Conservation (phyloP, 2,797 vertebrate species). For the Chaetophractus vellerosus region DNA sequence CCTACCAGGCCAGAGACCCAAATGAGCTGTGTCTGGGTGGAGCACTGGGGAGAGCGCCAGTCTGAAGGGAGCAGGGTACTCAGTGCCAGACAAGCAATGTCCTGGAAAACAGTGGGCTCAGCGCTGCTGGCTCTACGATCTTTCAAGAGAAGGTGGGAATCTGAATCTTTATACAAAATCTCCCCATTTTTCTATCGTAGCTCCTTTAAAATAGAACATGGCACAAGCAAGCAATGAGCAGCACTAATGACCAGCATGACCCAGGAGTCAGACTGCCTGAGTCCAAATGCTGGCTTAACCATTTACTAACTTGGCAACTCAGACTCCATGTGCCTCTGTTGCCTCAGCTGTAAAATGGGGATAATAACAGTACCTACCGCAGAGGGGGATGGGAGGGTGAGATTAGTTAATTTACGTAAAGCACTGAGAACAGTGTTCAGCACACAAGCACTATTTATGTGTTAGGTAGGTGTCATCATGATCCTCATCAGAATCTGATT, state of each 20-base stretch:
- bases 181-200: background rate
- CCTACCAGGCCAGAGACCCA: background rate
- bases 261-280: background rate
- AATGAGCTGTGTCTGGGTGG: background rate
- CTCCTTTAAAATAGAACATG: background rate
- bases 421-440: background rate
- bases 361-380: no score
- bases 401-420: background rate
- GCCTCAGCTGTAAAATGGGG: background rate
- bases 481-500: background rate
- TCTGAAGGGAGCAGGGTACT: background rate
- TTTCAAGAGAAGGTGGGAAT: background rate
- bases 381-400: fast-evolving
- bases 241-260: background rate
- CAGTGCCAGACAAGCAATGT: background rate
- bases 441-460: background rate
- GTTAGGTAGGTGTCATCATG: background rate
- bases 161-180: background rate
- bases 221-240: background rate
- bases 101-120: background rate
- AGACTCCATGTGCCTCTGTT: background rate
- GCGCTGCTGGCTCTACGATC: background rate
- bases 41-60: fast-evolving
- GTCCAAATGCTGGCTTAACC: background rate
- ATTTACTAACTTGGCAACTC: background rate